Base-by-base conservation (phyloP, 1,140 invertebrate genomes). In the Pachypeltis micranthus region DNA sequence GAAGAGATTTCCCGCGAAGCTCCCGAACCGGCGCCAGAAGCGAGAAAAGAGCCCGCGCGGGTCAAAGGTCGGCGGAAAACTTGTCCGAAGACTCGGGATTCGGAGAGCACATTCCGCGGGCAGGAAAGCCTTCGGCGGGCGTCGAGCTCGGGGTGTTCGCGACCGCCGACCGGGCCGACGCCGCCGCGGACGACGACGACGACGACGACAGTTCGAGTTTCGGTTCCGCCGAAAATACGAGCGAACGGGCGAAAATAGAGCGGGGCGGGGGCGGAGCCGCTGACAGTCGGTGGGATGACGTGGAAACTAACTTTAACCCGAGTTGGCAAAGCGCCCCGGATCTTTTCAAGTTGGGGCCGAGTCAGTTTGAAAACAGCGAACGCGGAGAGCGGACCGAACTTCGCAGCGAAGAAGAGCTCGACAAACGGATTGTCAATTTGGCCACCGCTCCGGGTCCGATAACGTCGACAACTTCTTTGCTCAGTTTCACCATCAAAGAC, bases 11-110 rank as follows among this genome's bases (percentile, higher is more conserved):
- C n/a, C 28, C n/a, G n/a, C n/a, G 29, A 58, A 27, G 54, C 34
- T 14, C 24, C 57, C 0, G 29, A 39, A 12, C 10, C 24, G 10
- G 63, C 57, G 14, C 31, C 23, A 24, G 55, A 59, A 34, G 63
- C 60, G 59, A 65, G 63, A 4, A 25, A 54, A 61, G 54, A 57
- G 23, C 65, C 64, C 44, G 59, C 73, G 67, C 73, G 29, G 72
- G 68, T 26, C 77, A 79, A 16, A 80, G 81, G 67, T 86, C 85
- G 26, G 79, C 79, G 1, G 85, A 87, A 69, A 87, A 86, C 76
- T 73, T 87, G 39, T 86, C 84, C 67, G 85, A 87, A 69, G 85
- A 87, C 72, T 86, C 84, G 65, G 85, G 85, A 21, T 87, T 86
- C 73, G 83, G 85, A 63, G 83, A 85, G 67, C 78, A 80, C 62